A percentile compares a stretch with the other conserved stretches of the same genome.
These are phyloP conservation scores for Discoglossus pictus DNA, from an alignment of 2,797 vertebrate species.

Conservation along the genomic window DNA sequence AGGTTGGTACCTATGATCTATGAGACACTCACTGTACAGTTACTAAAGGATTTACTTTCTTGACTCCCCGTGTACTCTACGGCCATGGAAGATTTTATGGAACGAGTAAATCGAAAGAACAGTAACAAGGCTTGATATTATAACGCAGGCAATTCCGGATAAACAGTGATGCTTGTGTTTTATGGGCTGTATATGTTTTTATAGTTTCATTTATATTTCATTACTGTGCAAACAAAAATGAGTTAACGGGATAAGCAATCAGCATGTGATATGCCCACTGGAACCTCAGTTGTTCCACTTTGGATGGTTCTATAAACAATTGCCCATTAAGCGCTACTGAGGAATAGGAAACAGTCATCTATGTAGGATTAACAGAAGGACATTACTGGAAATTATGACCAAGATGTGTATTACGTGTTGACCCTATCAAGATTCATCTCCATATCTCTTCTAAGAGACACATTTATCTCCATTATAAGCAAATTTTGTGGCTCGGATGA, in stretches of 20 bases:
- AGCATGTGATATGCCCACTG: slow-evolving; percentile 52
- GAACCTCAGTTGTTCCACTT: slow-evolving; percentile 54
- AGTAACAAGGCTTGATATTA: not conserved
- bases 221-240: slow-evolving; percentile 59
- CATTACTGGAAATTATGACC: slow-evolving; percentile 24
- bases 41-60: too few relatives aligned
- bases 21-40: too few relatives aligned
- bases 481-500: slow-evolving; percentile 18
- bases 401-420: slow-evolving; percentile 37
- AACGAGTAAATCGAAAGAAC: slow-evolving; percentile 27
- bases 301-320: slow-evolving; percentile 58
- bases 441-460: slow-evolving; percentile 8
- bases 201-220: slow-evolving; percentile 58
- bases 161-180: slow-evolving; percentile 57
- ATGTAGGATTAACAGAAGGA: slow-evolving; percentile 45
- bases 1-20: too few relatives aligned
- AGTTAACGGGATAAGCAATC: slow-evolving; percentile 62
- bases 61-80: too few relatives aligned
- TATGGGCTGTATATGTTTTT: slow-evolving; percentile 58
- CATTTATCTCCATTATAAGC: slow-evolving; percentile 28
- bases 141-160: slow-evolving; percentile 19
- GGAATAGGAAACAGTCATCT: slow-evolving; percentile 48
- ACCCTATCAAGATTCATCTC: slow-evolving; percentile 32
- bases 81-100: slow-evolving; percentile 11
- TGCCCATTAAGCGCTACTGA: slow-evolving; percentile 58